phyloP scores from a whole-genome alignment of 2,888 invertebrate genomes.

The Phrixothrix hirtus region DNA sequence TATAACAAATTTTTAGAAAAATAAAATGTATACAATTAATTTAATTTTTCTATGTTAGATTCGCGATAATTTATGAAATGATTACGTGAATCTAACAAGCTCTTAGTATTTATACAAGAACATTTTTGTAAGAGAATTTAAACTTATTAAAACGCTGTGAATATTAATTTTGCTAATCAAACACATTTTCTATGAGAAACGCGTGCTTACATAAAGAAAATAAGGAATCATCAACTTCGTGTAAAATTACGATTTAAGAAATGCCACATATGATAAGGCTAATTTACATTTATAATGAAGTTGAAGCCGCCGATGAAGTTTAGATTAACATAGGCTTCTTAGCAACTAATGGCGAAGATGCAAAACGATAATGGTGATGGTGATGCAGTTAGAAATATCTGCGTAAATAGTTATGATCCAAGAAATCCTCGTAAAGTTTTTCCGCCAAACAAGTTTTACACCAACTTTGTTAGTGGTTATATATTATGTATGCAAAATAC shows the following conservation, averaged over 20 bases:
- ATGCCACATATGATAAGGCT: neutral
- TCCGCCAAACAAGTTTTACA: conserved; percentile 14
- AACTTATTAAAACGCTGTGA: too few relatives aligned
- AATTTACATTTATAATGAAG: conserved; percentile 4
- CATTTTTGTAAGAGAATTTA: too few relatives aligned
- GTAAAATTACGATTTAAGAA: neutral
- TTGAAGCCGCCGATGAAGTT: neutral
- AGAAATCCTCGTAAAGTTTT: conserved; percentile 6
- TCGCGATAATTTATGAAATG: too few relatives aligned
- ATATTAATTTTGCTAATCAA: too few relatives aligned
- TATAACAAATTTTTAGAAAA: neutral
- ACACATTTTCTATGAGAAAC: too few relatives aligned
- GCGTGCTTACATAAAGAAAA: too few relatives aligned
- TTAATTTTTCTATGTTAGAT: too few relatives aligned
- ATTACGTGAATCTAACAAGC: too few relatives aligned
- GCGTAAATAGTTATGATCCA: neutral
- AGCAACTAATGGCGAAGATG: conserved; percentile 7
- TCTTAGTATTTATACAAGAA: too few relatives aligned
- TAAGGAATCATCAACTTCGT: too few relatives aligned
- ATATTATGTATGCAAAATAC: conserved; percentile 30
- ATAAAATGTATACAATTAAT: neutral
- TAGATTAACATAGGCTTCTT: conserved; percentile 1
- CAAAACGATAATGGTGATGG: conserved; percentile 7
- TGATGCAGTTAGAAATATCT: conserved; percentile 6
- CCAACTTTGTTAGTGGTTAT: conserved; percentile 19